phyloP scores from a whole-genome alignment of 1,140 invertebrate species.

The Heterodera schachtii region DNA sequence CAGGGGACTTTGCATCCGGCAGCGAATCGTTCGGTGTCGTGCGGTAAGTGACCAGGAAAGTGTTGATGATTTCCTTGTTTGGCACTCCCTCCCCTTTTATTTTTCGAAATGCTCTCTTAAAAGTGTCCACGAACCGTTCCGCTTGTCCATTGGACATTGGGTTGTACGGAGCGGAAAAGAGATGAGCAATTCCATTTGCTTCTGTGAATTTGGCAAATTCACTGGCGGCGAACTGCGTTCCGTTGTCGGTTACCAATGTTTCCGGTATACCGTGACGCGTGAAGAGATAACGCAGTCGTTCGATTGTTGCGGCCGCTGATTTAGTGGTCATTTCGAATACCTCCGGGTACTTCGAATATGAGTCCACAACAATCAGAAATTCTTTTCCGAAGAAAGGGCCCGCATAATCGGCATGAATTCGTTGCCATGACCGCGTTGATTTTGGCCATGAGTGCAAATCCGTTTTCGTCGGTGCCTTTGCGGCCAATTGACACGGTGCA shows the following conservation, averaged over 20 bases:
- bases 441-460: not conserved
- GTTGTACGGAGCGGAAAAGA: not conserved
- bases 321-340: slow-evolving; percentile 23
- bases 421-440: slow-evolving; percentile 1
- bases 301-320: slow-evolving; percentile 21
- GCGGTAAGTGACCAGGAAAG: slow-evolving; percentile 17
- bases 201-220: slow-evolving; percentile 11
- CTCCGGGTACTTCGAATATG: too few relatives aligned
- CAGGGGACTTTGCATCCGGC: slow-evolving; percentile 4
- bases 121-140: slow-evolving; percentile 63
- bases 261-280: not conserved
- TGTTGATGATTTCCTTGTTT: not conserved
- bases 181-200: slow-evolving; percentile 3
- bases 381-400: slow-evolving; percentile 67
- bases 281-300: slow-evolving; percentile 5
- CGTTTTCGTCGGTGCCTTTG: not conserved
- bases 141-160: slow-evolving; percentile 40
- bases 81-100: slow-evolving; percentile 30
- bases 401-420: slow-evolving; percentile 67
- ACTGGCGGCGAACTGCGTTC: not conserved
- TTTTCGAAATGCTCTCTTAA: slow-evolving; percentile 11
- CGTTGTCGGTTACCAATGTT: slow-evolving; percentile 6
- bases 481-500: not conserved
- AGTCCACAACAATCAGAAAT: slow-evolving; percentile 67
- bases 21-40: slow-evolving; percentile 5